Base-by-base conservation (phyloP, 2,888 invertebrate genomes). In the Cerastis rubricosa region DNA sequence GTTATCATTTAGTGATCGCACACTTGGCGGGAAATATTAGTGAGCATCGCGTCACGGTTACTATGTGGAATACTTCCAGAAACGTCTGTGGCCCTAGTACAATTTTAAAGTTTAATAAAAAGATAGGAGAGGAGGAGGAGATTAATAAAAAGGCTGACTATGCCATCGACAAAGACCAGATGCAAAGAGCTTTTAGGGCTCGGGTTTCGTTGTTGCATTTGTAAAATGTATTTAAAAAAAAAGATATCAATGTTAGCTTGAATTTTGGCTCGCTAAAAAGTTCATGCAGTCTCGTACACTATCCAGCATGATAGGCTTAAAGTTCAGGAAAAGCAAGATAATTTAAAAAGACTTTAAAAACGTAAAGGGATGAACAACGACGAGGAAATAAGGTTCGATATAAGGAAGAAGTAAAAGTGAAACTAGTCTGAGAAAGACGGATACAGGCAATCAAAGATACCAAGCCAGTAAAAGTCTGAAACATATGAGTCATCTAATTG, bases 1-100 rank as follows among this genome's bases (percentile, higher is more conserved):
- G 77, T 76, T 85, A 85, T 79, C 76, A 70, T 51, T 51, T 63
- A 71, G 66, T 72, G 74, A 84, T 74, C 78, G 47, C 65, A 78
- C 74, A 71, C 71, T 78, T 76, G 69, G 65, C 80, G 85, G 85
- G 80, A 80, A 86, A 83, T 83, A 85, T 80, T 75, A 82, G 70
- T 76, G 79, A 63, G 49, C 65, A 68, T 63, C 61, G 19, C 64
- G 17, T 61, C 64, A 80, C 73, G 43, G 47, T 61, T 76, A 47
- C n/a, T 29, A 45, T 63, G 49, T 63, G 51, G 59, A 65, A 78
- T 64, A 57, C 35, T 69, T 66, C 40, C 5, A 49, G 69, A 78
- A 63, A 74, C 1, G 14, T 80, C 25, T 45, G 17, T 14, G 35
- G 14, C 11, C n/a, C 3, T 40, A 54, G 65, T 54, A 29, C 22